Conservation (phyloP, 2,797 vertebrate species). For the Naso thynnoides region DNA sequence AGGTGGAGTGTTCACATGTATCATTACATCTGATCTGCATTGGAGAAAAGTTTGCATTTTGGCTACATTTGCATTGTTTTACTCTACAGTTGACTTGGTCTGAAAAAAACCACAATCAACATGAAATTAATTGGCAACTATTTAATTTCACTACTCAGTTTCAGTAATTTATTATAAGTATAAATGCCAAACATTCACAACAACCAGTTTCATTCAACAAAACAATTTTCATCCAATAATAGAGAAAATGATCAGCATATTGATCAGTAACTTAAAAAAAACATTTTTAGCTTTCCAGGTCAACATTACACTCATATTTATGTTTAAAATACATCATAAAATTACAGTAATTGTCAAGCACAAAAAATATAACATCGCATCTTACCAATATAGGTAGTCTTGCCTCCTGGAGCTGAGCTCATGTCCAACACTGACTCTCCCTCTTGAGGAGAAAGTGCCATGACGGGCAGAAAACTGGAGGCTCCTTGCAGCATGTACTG, state of each 20-base stretch:
- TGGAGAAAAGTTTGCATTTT: not conserved
- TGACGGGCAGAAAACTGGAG: constrained; percentile 95
- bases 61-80: not conserved
- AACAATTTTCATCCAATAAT: not conserved
- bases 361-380: not conserved
- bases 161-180: not conserved
- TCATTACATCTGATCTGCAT: not conserved
- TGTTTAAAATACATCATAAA: not conserved
- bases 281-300: not conserved
- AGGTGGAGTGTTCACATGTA: constrained; percentile 15
- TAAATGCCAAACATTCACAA: not conserved
- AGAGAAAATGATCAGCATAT: not conserved
- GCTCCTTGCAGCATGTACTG: constrained; percentile 99
- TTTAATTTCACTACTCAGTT: not conserved
- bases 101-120: too few species aligned
- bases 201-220: not conserved
- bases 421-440: constrained; percentile 95
- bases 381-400: constrained; percentile 96
- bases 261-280: not conserved
- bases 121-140: not conserved
- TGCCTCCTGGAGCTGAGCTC: constrained; percentile 97
- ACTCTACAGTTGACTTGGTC: not conserved
- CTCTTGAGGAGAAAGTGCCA: constrained; percentile 96
- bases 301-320: not conserved
- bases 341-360: not conserved